phyloP scores from a whole-genome alignment of 2,113 vertebrate genomes.

The Speoplatyrhinus poulsoni region DNA sequence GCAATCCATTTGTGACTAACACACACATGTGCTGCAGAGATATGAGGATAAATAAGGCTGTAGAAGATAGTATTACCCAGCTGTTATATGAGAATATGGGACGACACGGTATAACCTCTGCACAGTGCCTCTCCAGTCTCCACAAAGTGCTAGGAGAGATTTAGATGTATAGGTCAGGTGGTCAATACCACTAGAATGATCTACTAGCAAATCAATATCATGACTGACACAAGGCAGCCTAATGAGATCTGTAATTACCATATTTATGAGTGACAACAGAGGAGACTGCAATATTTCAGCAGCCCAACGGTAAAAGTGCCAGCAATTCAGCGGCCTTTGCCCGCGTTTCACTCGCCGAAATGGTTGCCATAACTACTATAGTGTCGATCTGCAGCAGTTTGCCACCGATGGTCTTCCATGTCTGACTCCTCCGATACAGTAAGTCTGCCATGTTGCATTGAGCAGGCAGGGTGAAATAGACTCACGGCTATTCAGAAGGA shows the following conservation, averaged over 20 bases:
- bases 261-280: conserved; percentile 37
- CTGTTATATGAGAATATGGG: conserved; percentile 1
- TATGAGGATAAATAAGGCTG: conserved; percentile 16
- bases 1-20: conserved; percentile 15
- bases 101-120: not conserved
- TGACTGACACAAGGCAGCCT: conserved; percentile 30
- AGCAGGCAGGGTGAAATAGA: too few relatives aligned
- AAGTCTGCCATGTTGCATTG: not conserved
- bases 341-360: conserved; percentile 26
- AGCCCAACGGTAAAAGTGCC: conserved; percentile 21
- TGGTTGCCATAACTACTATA: conserved; percentile 18
- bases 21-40: not conserved
- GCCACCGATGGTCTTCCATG: not conserved
- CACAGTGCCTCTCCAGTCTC: too few relatives aligned
- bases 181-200: not conserved
- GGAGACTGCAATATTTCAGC: conserved; percentile 25
- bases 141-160: not conserved
- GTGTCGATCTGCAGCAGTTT: conserved; percentile 8
- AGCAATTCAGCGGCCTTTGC: not conserved
- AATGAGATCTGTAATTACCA: conserved; percentile 37
- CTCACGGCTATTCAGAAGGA: too few relatives aligned
- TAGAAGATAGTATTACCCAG: not conserved
- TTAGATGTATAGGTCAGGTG: conserved; percentile 7
- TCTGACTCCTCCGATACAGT: conserved; percentile 42
- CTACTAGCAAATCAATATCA: conserved; percentile 19